These are phyloP conservation scores for Tetragnatha montana DNA, from an alignment of 2,888 invertebrate species.

Conservation along the genomic window DNA sequence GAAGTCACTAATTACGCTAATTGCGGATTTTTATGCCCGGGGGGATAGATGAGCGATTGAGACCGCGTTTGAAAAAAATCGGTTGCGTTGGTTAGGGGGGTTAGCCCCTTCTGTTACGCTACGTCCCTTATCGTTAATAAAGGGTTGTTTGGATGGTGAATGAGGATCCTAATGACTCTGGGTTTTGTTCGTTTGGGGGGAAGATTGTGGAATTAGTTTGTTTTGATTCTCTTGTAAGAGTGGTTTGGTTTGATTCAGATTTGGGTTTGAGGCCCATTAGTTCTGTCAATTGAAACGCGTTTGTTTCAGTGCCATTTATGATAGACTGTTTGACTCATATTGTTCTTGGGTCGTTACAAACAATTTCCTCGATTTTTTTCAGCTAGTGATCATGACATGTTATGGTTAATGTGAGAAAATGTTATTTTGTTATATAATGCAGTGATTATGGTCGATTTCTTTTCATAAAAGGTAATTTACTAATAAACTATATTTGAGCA, in stretches of 20 bases:
- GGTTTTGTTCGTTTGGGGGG: not conserved
- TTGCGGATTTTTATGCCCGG: not conserved
- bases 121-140: not conserved
- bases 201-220: not conserved
- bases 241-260: not conserved
- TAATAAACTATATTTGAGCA: no score
- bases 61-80: not conserved
- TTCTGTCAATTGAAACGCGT: no score
- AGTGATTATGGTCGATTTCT: no score
- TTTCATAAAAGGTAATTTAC: no score
- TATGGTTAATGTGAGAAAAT: no score
- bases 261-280: not conserved
- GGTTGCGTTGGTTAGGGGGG: not conserved
- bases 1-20: not conserved
- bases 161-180: not conserved
- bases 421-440: no score
- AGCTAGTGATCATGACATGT: no score
- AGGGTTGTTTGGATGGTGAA: not conserved
- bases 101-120: not conserved
- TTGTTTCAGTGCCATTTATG: no score
- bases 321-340: no score
- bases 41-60: not conserved
- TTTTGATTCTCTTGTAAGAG: not conserved
- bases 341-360: no score
- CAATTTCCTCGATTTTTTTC: no score